These are phyloP conservation scores for Urechis unicinctus DNA, from an alignment of 2,888 invertebrate species.

Conservation along the genomic window DNA sequence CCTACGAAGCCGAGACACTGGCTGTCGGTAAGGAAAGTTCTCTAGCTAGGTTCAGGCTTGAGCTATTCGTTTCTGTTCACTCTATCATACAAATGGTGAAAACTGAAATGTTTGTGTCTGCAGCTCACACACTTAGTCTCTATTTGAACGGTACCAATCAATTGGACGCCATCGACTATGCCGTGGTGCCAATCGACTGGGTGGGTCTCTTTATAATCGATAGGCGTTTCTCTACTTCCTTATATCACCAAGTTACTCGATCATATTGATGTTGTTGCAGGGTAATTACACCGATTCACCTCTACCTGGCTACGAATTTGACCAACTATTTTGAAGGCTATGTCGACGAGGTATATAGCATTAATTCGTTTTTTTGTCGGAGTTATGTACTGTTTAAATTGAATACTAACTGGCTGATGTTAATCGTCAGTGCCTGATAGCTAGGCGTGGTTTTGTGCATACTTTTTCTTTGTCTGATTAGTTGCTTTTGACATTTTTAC, in stretches of 20 bases:
- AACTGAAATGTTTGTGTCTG: background rate
- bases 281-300: background rate
- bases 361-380: slow-evolving; percentile 3
- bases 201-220: no score
- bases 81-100: background rate
- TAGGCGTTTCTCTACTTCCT: no score
- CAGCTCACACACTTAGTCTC: slow-evolving; percentile 10
- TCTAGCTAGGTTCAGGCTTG: background rate
- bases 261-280: background rate
- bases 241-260: background rate
- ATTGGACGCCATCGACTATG: slow-evolving; percentile 2
- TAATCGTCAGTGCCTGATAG: no score
- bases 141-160: slow-evolving; percentile 12
- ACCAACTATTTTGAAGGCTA: background rate
- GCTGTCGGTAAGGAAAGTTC: slow-evolving; percentile 15
- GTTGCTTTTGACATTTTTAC: no score
- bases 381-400: no score
- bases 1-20: no score
- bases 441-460: no score
- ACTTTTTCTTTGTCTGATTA: no score
- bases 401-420: no score
- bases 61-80: background rate
- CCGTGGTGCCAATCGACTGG: slow-evolving; percentile 5
- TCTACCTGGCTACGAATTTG: background rate
- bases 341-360: background rate